phyloP scores from a whole-genome alignment of 2,888 invertebrate species.

The Theodoxus fluviatilis region DNA sequence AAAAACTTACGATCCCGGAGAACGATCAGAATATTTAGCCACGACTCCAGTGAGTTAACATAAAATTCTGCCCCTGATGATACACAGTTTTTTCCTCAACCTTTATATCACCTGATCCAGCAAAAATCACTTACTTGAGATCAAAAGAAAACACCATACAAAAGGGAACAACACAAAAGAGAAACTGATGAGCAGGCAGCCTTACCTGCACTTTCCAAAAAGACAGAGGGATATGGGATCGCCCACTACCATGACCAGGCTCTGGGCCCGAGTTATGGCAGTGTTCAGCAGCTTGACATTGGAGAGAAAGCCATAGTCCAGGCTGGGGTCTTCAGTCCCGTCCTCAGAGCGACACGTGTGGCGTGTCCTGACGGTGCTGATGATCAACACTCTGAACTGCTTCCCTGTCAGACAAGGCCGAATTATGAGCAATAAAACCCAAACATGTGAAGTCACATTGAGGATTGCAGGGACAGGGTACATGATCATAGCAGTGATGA shows the following conservation, averaged over 20 bases:
- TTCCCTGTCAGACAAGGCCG: conserved; percentile 70
- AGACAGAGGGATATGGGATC: conserved; percentile 84
- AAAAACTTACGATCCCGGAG: too few species aligned
- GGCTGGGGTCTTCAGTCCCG: conserved; percentile 68
- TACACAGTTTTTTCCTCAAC: too few species aligned
- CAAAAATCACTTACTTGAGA: too few species aligned
- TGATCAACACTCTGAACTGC: conserved; percentile 82
- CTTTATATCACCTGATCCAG: too few species aligned
- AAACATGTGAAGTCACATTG: neutral
- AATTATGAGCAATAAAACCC: neutral
- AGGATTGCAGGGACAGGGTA: too few species aligned
- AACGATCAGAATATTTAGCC: too few species aligned
- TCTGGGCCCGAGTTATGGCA: conserved; percentile 82
- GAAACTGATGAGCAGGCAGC: neutral
- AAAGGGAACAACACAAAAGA: neutral
- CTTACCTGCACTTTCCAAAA: conserved; percentile 76
- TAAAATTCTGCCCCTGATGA: too few species aligned
- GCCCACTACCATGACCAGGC: conserved; percentile 82
- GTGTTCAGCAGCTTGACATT: conserved; percentile 83
- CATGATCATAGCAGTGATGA: too few species aligned
- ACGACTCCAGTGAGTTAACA: too few species aligned
- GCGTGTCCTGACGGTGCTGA: conserved; percentile 80
- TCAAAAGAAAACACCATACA: too few species aligned
- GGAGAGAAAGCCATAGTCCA: conserved; percentile 80
- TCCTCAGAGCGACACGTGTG: conserved; percentile 73